A percentile compares a stretch with the other conserved stretches of the same genome.
Evolutionary conservation across 2,888 invertebrate species (phyloP).

Genomic region (Harmothoe impar): DNA sequence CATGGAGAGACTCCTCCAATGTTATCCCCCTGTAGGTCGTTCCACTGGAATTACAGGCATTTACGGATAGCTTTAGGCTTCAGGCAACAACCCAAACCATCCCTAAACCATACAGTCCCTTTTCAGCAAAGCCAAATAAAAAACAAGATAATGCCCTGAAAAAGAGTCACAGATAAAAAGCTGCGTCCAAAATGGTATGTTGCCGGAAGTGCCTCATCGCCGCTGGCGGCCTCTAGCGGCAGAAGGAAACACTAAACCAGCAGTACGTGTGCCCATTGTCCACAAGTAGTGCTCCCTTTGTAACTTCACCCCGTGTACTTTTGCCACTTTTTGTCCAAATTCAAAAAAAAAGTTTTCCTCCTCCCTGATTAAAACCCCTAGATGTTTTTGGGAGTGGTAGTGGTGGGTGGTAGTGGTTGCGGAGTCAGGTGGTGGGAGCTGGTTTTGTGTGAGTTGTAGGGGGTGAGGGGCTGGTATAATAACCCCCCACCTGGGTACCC

Average conservation of each 20-base stretch:
- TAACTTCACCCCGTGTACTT: neutral
- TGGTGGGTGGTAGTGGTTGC: neutral
- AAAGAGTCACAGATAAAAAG: neutral
- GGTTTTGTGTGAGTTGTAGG: neutral
- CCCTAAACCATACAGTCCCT: neutral
- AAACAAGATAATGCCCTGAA: slow-evolving; percentile 13
- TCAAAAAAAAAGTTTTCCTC: neutral
- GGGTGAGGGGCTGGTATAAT: neutral
- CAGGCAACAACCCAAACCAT: neutral
- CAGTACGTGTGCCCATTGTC: neutral
- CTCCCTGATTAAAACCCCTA: neutral
- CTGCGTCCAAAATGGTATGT: neutral
- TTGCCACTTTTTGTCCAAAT: neutral
- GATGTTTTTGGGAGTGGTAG: neutral
- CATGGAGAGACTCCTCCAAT: too few species aligned
- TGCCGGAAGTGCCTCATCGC: slow-evolving; percentile 10
- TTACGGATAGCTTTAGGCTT: neutral
- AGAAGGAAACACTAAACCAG: slow-evolving; percentile 12
- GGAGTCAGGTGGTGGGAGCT: slow-evolving; percentile 9
- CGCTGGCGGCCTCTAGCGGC: neutral
- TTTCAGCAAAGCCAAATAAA: neutral
- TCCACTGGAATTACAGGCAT: neutral
- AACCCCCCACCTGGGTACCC: neutral
- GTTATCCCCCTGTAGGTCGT: too few species aligned
- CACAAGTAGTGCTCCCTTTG: neutral